phyloP scores from a whole-genome alignment of 2,113 vertebrate genomes.

The Myotis yumanensis region DNA sequence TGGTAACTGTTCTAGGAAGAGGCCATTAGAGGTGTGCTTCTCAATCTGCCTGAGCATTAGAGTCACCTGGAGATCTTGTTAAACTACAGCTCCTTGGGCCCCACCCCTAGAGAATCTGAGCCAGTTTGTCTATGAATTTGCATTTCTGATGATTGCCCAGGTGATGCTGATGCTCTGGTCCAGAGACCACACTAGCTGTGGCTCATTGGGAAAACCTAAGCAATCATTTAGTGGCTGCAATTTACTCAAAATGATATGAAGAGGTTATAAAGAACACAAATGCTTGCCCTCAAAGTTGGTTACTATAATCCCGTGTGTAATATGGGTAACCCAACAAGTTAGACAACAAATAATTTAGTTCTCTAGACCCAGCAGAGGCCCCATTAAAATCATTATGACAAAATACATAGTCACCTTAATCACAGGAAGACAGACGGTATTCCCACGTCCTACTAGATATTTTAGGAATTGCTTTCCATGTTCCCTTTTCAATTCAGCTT shows the following conservation, averaged over 20 bases:
- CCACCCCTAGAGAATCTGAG: not conserved
- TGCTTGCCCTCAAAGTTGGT: not conserved
- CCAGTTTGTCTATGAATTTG: not conserved
- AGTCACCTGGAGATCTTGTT: not conserved
- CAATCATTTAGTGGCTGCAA: not conserved
- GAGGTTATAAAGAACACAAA: not conserved
- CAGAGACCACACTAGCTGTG: not conserved
- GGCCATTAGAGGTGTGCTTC: not conserved
- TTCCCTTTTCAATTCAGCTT: conserved; percentile 40
- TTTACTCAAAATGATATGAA: not conserved
- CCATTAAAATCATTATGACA: not conserved
- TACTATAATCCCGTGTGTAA: not conserved
- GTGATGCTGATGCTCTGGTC: not conserved
- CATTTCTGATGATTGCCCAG: not conserved
- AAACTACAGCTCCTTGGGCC: not conserved
- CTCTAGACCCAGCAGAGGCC: not conserved
- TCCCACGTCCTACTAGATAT: not conserved
- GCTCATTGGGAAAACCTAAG: not conserved
- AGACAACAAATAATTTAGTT: not conserved
- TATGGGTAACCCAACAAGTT: too few relatives aligned
- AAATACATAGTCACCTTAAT: conserved; percentile 44
- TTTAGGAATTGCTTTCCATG: conserved; percentile 38
- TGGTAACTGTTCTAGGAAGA: not conserved
- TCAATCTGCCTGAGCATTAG: not conserved
- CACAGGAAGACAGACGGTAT: not conserved